These are phyloP conservation scores for Megaceryle torquata DNA, from an alignment of 2,113 vertebrate genomes.

Conservation along the genomic window DNA sequence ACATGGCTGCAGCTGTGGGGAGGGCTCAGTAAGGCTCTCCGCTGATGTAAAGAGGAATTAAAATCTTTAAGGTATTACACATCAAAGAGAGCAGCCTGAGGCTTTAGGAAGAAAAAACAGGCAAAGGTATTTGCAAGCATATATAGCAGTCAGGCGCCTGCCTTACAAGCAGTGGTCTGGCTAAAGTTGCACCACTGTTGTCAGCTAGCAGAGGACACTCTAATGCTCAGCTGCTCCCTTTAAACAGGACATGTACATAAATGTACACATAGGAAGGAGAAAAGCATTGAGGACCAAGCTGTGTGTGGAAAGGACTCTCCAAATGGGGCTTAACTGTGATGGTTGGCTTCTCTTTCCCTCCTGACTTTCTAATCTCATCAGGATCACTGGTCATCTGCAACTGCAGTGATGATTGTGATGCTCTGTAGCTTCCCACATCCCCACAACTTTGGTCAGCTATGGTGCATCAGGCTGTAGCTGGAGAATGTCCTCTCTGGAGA, in stretches of 20 bases:
- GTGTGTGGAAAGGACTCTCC: neutral
- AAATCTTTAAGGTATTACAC: slow-evolving; percentile 69
- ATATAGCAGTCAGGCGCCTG: slow-evolving; percentile 39
- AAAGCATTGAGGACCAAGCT: neutral
- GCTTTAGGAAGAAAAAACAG: slow-evolving; percentile 35
- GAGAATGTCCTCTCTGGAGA: neutral
- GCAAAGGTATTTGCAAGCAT: slow-evolving; percentile 13
- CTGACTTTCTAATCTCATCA: neutral
- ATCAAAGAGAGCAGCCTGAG: slow-evolving; percentile 58
- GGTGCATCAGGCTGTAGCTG: neutral
- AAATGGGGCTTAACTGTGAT: neutral
- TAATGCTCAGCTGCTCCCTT: neutral
- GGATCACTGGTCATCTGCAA: neutral
- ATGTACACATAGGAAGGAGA: neutral
- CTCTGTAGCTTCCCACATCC: neutral
- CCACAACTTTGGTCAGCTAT: neutral
- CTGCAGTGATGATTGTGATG: neutral
- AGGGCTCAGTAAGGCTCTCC: slow-evolving; percentile 49
- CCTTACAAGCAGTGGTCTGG: slow-evolving; percentile 20
- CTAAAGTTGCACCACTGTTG: slow-evolving; percentile 19
- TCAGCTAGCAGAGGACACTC: neutral
- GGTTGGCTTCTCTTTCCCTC: neutral
- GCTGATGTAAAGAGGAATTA: slow-evolving; percentile 66
- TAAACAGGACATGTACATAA: neutral
- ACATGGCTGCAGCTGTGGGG: slow-evolving; percentile 36